Evolutionary conservation across 1,140 invertebrate species (phyloP).

Genomic region (Cyclina sinensis): DNA sequence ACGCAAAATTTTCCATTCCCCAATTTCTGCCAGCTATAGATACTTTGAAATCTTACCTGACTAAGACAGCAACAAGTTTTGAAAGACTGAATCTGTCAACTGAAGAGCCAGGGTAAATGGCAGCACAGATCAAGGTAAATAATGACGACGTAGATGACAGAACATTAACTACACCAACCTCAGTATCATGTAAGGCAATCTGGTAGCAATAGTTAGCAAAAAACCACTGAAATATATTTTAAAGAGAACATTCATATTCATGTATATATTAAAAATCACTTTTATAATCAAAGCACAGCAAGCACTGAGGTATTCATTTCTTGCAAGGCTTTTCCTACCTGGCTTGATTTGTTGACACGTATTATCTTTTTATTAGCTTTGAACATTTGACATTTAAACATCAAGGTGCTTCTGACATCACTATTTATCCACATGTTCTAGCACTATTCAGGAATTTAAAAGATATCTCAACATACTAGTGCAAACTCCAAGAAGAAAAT

Average conservation of each 20-base stretch:
- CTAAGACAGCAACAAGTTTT: slow-evolving; percentile 92
- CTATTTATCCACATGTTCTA: too few species aligned
- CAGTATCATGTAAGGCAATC: slow-evolving; percentile 91
- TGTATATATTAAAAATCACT: not conserved
- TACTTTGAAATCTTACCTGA: too few species aligned
- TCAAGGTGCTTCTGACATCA: too few species aligned
- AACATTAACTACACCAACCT: slow-evolving; percentile 93
- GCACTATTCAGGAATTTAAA: too few species aligned
- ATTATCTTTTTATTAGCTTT: too few species aligned
- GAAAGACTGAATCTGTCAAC: slow-evolving; percentile 93
- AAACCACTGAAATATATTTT: slow-evolving; percentile 91
- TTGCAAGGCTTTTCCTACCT: not conserved
- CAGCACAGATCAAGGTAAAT: slow-evolving; percentile 93
- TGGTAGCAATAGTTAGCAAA: slow-evolving; percentile 94
- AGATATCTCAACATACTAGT: too few species aligned
- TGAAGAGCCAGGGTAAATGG: slow-evolving; percentile 92
- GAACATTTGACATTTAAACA: too few species aligned
- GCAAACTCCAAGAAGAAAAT: too few species aligned
- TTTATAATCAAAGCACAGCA: too few species aligned
- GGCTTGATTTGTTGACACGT: too few species aligned
- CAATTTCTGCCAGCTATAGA: too few species aligned
- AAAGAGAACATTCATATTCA: slow-evolving; percentile 26
- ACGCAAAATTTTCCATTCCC: too few species aligned
- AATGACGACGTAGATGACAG: slow-evolving; percentile 94
- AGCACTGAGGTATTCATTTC: not conserved